Percentiles rank a stretch among this genome's conserved stretches.
phyloP scores from a whole-genome alignment of 2,113 vertebrate species.

The Atlantisia rogersi region DNA sequence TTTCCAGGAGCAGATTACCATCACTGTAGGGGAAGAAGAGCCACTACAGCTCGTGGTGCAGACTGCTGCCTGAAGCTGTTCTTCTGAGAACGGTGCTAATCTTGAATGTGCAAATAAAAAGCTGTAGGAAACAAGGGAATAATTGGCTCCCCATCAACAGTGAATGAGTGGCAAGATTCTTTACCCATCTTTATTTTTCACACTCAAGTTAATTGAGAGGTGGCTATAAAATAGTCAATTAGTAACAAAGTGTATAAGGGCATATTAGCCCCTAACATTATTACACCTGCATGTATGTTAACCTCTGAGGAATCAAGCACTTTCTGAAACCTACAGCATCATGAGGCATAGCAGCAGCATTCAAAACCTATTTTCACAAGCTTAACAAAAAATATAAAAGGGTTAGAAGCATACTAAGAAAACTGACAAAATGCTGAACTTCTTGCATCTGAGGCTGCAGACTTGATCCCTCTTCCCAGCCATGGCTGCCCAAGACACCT shows the following conservation, averaged over 20 bases:
- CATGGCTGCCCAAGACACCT: accelerated
- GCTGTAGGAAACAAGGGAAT: neutral
- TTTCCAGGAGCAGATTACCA: neutral
- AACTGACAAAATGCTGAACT: neutral
- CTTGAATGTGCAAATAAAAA: neutral
- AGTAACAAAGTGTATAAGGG: neutral
- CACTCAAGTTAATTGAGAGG: neutral
- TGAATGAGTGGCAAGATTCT: neutral
- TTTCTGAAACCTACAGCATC: neutral
- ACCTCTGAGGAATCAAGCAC: neutral
- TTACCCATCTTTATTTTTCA: neutral
- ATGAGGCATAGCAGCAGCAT: neutral
- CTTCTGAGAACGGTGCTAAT: neutral
- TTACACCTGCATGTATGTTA: neutral
- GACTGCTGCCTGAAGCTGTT: neutral
- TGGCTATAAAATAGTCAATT: neutral
- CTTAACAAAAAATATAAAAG: neutral
- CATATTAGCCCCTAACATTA: neutral
- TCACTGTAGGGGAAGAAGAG: neutral
- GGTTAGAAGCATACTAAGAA: neutral
- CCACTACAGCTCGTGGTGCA: neutral
- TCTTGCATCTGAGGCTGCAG: neutral
- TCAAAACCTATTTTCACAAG: neutral
- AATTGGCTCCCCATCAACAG: neutral
- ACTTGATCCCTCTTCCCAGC: neutral